phyloP scores from a whole-genome alignment of 2,113 vertebrate species.

The Tachuris rubrigastra region DNA sequence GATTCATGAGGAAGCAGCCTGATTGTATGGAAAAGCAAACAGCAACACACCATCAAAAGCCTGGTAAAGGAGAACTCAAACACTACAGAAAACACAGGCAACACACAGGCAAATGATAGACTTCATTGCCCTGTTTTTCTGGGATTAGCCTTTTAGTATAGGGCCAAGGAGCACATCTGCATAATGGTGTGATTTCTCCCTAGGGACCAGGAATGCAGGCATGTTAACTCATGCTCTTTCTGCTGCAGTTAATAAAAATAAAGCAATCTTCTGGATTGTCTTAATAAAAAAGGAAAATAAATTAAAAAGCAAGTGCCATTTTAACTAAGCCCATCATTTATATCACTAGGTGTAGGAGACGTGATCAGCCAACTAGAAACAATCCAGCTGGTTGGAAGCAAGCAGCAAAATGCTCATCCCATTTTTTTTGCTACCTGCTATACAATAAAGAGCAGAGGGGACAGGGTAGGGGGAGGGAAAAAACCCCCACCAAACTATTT shows the following conservation, averaged over 20 bases:
- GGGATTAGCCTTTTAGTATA: background rate
- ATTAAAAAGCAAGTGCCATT: background rate
- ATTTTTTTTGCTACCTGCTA: background rate
- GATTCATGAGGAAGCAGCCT: background rate
- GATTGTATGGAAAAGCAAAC: background rate
- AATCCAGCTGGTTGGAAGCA: conserved; percentile 19
- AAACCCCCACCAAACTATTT: rapidly evolving
- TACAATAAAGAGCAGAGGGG: background rate
- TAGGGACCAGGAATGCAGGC: background rate
- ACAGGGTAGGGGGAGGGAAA: rapidly evolving
- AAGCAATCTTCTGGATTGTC: background rate
- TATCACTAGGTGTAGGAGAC: background rate
- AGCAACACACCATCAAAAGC: background rate
- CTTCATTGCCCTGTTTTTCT: background rate
- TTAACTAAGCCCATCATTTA: conserved; percentile 29
- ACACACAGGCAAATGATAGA: background rate
- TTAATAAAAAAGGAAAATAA: conserved; percentile 5
- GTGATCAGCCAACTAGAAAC: conserved; percentile 23
- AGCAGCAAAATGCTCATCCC: background rate
- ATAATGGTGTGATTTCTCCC: background rate
- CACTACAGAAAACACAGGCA: background rate
- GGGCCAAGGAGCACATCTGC: background rate
- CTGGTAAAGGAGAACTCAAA: background rate
- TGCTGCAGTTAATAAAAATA: conserved; percentile 2
- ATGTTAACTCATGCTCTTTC: background rate